phyloP scores from a whole-genome alignment of 1,140 invertebrate species.

The Hyles vespertilio region DNA sequence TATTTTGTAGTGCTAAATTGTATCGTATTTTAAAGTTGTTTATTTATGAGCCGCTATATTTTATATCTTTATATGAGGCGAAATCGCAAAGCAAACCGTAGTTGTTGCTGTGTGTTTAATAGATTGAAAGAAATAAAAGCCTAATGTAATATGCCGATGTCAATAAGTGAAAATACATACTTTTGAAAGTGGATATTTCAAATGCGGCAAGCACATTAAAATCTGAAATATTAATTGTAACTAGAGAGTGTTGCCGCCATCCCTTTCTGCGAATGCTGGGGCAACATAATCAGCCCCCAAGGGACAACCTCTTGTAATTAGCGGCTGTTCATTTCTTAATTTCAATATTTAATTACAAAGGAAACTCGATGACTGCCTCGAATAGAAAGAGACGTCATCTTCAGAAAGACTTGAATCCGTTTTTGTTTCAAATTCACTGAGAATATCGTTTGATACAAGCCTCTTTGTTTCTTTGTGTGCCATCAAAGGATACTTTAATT shows the following conservation, averaged over 20 bases:
- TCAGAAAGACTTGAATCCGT: constrained; percentile 66
- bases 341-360: constrained; percentile 78
- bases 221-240: constrained; percentile 65
- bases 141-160: no score
- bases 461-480: constrained; percentile 51
- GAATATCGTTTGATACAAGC: constrained; percentile 45
- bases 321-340: constrained; percentile 77
- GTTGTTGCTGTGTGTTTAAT: no score
- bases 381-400: constrained; percentile 70
- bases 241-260: constrained; percentile 44
- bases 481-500: constrained; percentile 46
- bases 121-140: no score
- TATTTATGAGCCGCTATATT: no score
- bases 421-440: constrained; percentile 62
- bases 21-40: no score
- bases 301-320: constrained; percentile 76
- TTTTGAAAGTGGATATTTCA: no score
- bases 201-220: constrained; percentile 25
- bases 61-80: no score
- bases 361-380: constrained; percentile 70
- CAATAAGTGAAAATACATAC: no score
- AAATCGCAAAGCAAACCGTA: no score
- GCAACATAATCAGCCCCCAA: constrained; percentile 69
- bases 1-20: no score
- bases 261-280: constrained; percentile 63